Base-by-base conservation (phyloP, 2,888 invertebrate species). In the Oligia fasciuncula region DNA sequence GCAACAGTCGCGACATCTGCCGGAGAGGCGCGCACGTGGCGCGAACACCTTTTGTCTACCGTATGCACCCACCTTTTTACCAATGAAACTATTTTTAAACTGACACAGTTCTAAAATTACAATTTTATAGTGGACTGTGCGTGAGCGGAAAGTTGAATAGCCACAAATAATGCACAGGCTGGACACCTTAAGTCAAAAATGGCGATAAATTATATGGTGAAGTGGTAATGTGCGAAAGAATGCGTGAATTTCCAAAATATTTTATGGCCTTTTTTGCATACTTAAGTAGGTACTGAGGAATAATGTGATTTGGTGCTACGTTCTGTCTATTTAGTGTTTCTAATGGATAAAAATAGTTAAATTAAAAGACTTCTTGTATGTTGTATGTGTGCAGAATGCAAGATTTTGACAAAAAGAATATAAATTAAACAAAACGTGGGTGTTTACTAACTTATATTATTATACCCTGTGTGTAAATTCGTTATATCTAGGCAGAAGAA, bases 31-130 rank as follows among this genome's bases (percentile, higher is more conserved):
- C 91, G 94, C 95, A 95, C 95, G 95, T 95, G 95, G 93, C 92
- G 29, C 74, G 93, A 93, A 94, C 96, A 96, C 96, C 96, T 96
- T 96, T 96, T 95, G 95, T 95, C 94, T 94, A 93, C 92, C 91
- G 89, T 80, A 83, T 92, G 92, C 91, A 89, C 90, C 92, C 92
- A 93, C 93, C 92, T 94, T 95, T 95, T 95, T 95, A 93, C 92
- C 92, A 91, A 91, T 91, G 84, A 85, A 90, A 91, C 94, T 95
- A 95, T 95, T 95, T 94, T 93, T 94, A 94, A 88, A 93, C 93
- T 93, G 93, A 91, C 94, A 93, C 92, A 93, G 91, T 93, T 94
- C 93, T 94, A 92, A 90, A 91, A 91, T 93, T 92, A 92, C 14
- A 85, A 63, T 83, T 85, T 86, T 76, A 82, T 82, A 74, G 71